A percentile compares a stretch with the other conserved stretches of the same genome.
Conservation (phyloP, 2,113 vertebrate genomes). For the Coturnix japonica region DNA sequence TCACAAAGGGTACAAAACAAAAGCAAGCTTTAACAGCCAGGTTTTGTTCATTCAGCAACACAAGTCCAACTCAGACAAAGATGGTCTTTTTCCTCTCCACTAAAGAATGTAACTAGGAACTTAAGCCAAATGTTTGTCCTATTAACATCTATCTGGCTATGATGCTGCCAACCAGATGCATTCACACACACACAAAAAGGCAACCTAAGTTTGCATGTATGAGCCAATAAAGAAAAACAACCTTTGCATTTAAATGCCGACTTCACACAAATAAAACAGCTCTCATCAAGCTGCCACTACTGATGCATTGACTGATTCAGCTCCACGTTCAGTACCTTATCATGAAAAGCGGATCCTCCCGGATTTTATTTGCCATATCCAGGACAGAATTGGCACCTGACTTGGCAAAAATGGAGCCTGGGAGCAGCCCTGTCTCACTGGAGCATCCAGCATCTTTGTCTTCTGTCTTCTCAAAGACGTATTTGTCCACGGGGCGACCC, state of each 20-base stretch:
- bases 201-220: not conserved
- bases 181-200: rapidly evolving
- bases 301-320: not conserved
- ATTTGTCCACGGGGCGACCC: conserved; percentile 94
- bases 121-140: not conserved
- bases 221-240: rapidly evolving
- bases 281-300: rapidly evolving
- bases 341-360: conserved; percentile 94
- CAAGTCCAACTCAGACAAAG: not conserved
- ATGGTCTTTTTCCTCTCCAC: not conserved
- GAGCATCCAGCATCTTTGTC: conserved; percentile 89
- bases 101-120: no score
- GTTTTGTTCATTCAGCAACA: no score
- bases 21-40: not conserved
- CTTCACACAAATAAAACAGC: no score
- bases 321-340: conserved; percentile 82
- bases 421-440: conserved; percentile 89
- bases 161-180: rapidly evolving
- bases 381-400: conserved; percentile 83
- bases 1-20: no score
- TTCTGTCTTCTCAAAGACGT: conserved; percentile 88
- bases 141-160: not conserved
- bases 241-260: not conserved
- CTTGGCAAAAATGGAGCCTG: conserved; percentile 90
- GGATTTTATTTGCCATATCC: conserved; percentile 95